These are phyloP conservation scores for Drosophila subpulchrella DNA, from an alignment of 1,140 invertebrate genomes.

Conservation along the genomic window DNA sequence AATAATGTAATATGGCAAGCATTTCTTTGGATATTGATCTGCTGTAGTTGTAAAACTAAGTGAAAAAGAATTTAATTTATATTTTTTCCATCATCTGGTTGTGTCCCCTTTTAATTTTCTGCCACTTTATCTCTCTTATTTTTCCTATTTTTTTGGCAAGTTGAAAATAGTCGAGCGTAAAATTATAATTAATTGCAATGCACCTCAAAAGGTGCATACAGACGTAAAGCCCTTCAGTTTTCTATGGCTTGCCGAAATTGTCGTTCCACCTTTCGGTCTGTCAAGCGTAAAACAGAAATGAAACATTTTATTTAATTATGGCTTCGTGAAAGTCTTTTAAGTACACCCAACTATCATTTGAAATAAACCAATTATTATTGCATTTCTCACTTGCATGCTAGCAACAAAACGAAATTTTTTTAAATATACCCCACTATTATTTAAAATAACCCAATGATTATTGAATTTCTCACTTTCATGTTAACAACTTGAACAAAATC, in stretches of 20 bases:
- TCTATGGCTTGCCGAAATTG: conserved; percentile 8
- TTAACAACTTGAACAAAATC: no score
- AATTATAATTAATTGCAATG: conserved; percentile 78
- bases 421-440: no score
- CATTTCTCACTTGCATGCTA: no score
- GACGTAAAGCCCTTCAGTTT: conserved; percentile 28
- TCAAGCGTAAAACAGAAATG: not conserved
- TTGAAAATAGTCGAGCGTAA: conserved; percentile 69
- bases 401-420: no score
- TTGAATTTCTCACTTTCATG: no score
- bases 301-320: conserved; percentile 7
- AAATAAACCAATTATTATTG: no score
- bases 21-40: no score
- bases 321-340: not conserved
- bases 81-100: no score
- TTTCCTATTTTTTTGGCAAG: conserved; percentile 46
- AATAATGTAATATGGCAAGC: not conserved
- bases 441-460: no score
- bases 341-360: no score
- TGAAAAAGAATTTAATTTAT: no score
- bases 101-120: not conserved
- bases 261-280: conserved; percentile 3
- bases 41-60: no score
- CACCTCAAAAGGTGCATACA: conserved; percentile 37
- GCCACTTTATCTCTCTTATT: conserved; percentile 2